A percentile compares a stretch with the other conserved stretches of the same genome.
Conservation (phyloP, 2,797 vertebrate species). For the Hyperoplus lanceolatus region DNA sequence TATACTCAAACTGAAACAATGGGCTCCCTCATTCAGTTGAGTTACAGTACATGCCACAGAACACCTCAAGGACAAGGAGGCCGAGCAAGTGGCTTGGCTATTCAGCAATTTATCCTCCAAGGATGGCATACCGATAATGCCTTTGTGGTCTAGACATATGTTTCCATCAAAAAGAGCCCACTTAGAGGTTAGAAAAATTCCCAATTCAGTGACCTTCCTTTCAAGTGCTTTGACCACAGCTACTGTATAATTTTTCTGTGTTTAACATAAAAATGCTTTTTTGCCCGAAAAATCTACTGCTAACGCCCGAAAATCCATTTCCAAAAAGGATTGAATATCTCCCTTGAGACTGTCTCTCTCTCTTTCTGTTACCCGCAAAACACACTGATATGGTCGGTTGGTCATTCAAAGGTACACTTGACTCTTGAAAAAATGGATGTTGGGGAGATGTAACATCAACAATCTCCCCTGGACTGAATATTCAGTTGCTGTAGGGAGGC, state of each 20-base stretch:
- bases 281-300: neutral
- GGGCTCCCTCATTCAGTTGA: constrained; percentile 48
- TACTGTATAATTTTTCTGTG: constrained; percentile 56
- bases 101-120: constrained; percentile 59
- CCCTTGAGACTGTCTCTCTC: constrained; percentile 22
- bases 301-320: constrained; percentile 21
- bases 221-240: constrained; percentile 54
- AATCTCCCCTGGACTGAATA: constrained; percentile 17
- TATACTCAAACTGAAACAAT: constrained; percentile 67
- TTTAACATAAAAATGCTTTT: constrained; percentile 37
- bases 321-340: constrained; percentile 25
- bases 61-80: constrained; percentile 64
- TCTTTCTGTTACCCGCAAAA: neutral
- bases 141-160: constrained; percentile 61
- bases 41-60: constrained; percentile 54
- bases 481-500: constrained; percentile 21
- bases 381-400: constrained; percentile 8
- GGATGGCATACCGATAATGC: constrained; percentile 58
- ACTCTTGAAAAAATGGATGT: constrained; percentile 5
- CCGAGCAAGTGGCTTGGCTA: constrained; percentile 27
- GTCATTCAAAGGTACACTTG: neutral
- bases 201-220: constrained; percentile 65
- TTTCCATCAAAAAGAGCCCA: constrained; percentile 62
- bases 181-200: constrained; percentile 52
- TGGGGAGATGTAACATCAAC: constrained; percentile 7